A percentile compares a stretch with the other conserved stretches of the same genome.
Conservation (phyloP, 2,113 vertebrate species). For the Eulemur macaco region DNA sequence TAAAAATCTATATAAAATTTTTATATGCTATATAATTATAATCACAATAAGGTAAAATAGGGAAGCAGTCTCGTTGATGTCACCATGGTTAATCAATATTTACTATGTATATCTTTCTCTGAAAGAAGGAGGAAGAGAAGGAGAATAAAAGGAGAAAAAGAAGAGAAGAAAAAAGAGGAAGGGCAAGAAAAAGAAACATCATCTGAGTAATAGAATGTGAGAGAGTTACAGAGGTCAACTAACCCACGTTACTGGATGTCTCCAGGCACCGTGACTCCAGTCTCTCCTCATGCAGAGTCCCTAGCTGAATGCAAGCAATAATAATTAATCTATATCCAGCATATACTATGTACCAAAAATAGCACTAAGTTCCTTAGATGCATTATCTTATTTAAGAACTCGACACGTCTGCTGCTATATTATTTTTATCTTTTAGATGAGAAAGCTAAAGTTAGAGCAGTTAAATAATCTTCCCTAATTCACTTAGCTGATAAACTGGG, state of each 20-base stretch:
- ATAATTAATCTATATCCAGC: not conserved
- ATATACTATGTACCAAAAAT: not conserved
- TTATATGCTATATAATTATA: not conserved
- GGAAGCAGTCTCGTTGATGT: not conserved
- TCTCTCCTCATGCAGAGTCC: not conserved
- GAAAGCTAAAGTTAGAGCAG: slow-evolving; percentile 22
- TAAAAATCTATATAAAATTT: not conserved
- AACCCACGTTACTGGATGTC: not conserved
- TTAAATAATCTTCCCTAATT: not conserved
- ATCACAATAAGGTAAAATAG: not conserved
- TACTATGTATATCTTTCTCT: not conserved
- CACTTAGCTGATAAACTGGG: not conserved
- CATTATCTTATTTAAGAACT: slow-evolving; percentile 7
- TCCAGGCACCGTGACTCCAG: not conserved
- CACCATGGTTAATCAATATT: not conserved
- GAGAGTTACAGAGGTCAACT: not conserved
- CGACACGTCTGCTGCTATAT: not conserved
- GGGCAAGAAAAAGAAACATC: not conserved
- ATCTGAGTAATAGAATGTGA: not conserved
- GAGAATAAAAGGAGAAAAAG: not conserved
- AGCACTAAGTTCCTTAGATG: not conserved
- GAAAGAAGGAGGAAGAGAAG: not conserved
- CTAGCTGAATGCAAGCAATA: not conserved
- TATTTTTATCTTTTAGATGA: slow-evolving; percentile 44
- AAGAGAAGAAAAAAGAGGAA: not conserved